Conservation (phyloP, 2,888 invertebrate genomes). For the Aphidoletes aphidimyza region DNA sequence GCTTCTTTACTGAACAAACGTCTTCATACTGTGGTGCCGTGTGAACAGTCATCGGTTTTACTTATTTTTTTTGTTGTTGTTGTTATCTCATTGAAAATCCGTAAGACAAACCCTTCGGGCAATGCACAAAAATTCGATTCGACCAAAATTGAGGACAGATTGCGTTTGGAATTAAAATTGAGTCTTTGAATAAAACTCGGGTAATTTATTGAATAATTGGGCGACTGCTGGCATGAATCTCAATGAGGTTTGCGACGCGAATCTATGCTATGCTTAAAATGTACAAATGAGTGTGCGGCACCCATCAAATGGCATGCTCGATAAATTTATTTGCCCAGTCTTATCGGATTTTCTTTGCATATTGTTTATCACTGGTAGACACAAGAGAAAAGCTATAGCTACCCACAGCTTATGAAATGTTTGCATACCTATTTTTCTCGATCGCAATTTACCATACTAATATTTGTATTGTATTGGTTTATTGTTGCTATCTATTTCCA, state of each 20-base stretch:
- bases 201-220: slow-evolving; percentile 18
- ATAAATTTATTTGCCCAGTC: neutral
- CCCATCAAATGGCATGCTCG: neutral
- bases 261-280: neutral
- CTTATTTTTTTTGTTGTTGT: neutral
- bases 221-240: neutral
- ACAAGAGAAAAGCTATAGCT: too few relatives aligned
- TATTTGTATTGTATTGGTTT: too few relatives aligned
- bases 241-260: neutral
- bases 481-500: too few relatives aligned
- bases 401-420: too few relatives aligned
- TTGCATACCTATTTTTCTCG: too few relatives aligned
- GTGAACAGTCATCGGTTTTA: too few relatives aligned
- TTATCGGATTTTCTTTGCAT: slow-evolving; percentile 10
- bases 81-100: neutral
- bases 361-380: neutral
- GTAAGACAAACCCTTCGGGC: neutral
- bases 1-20: too few relatives aligned
- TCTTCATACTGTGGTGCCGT: too few relatives aligned
- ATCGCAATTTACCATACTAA: too few relatives aligned
- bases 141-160: neutral
- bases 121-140: neutral
- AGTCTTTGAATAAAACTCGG: slow-evolving; percentile 10
- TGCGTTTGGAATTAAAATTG: slow-evolving; percentile 21
- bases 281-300: neutral